These are phyloP conservation scores for Musca domestica DNA, from an alignment of 1,140 invertebrate genomes.

Conservation along the genomic window DNA sequence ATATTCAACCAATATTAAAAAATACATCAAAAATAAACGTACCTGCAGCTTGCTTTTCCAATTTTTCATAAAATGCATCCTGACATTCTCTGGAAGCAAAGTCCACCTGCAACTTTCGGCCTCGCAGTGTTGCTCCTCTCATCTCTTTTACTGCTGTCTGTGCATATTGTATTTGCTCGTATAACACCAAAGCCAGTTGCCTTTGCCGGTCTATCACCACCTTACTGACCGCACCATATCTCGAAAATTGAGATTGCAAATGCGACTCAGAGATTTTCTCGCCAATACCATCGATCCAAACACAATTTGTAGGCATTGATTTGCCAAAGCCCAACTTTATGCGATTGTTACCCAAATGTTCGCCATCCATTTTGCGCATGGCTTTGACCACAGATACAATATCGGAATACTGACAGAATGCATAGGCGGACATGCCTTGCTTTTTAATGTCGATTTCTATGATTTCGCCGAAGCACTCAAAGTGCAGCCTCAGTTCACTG, in stretches of 20 bases:
- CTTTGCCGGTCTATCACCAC: slow-evolving; percentile 76
- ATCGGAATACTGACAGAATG: slow-evolving; percentile 95
- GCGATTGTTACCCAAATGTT: slow-evolving; percentile 82
- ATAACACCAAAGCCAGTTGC: slow-evolving; percentile 85
- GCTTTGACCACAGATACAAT: slow-evolving; percentile 93
- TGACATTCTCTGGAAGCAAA: slow-evolving; percentile 87
- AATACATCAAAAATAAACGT: slow-evolving; percentile 18
- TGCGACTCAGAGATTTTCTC: slow-evolving; percentile 79
- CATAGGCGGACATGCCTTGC: slow-evolving; percentile 81
- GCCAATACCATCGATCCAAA: slow-evolving; percentile 88
- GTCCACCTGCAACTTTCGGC: slow-evolving; percentile 86
- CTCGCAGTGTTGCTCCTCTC: slow-evolving; percentile 77
- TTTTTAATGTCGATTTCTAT: slow-evolving; percentile 98
- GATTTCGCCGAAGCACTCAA: slow-evolving; percentile 93
- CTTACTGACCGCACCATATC: slow-evolving; percentile 71
- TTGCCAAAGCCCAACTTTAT: slow-evolving; percentile 95
- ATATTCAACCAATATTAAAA: slow-evolving; percentile 17
- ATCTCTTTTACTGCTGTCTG: slow-evolving; percentile 89
- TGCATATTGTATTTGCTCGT: slow-evolving; percentile 82
- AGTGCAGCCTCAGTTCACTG: slow-evolving; percentile 83
- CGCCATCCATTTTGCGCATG: slow-evolving; percentile 89
- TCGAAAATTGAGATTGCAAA: slow-evolving; percentile 74
- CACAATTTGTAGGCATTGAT: slow-evolving; percentile 92
- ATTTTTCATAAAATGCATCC: slow-evolving; percentile 86
- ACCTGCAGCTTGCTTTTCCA: slow-evolving; percentile 69